Base-by-base conservation (phyloP, 2,113 vertebrate species). In the Chloropsis hardwickii region DNA sequence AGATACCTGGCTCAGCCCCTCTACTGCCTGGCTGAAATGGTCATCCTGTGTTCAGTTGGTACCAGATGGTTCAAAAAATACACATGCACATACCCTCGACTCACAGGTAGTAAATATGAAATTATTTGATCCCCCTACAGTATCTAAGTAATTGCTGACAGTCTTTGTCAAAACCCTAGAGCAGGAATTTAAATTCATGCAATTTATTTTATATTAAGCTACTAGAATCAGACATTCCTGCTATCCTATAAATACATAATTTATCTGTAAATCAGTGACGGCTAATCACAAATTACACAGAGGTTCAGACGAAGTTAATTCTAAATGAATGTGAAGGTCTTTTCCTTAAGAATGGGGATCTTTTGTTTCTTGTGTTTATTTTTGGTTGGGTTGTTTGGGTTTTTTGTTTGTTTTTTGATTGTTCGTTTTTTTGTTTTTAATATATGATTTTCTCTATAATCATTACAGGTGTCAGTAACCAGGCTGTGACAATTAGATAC, bases 61-160 rank as follows among this genome's bases (percentile, higher is more conserved):
- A 18, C 14, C 76, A 81, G 40, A 47, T 53, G 22, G 16, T 28
- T 67, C 21, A 57, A 58, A 80, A 45, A 69, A 86, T 35, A 37
- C 9, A 42, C 7, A 9, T 10, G 14, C 13, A 45, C 13, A 11
- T 2, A 6, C 2, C 0, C 6, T 1, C 0, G 0, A 35, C 64
- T 67, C 42, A 64, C 10, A 82, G 12, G 22, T 22, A 82, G 53
- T 79, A 92, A 79, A 64, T 42, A 78, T 4, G 6, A 65, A 74
- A 73, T 73, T 53, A 70, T 71, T 81, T 88, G 9, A 11, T 81
- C 31, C 27, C 12, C 14, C 21, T 54, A 45, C 4, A n/a, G 13
- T 51, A 48, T 53, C 35, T 60, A 64, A 51, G 16, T 48, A 84
- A 57, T 31, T 85, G 42, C 23, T 89, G 58, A 70, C 45, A 83